Base-by-base conservation (phyloP, 2,797 vertebrate species). In the Rhodeus uyekii region DNA sequence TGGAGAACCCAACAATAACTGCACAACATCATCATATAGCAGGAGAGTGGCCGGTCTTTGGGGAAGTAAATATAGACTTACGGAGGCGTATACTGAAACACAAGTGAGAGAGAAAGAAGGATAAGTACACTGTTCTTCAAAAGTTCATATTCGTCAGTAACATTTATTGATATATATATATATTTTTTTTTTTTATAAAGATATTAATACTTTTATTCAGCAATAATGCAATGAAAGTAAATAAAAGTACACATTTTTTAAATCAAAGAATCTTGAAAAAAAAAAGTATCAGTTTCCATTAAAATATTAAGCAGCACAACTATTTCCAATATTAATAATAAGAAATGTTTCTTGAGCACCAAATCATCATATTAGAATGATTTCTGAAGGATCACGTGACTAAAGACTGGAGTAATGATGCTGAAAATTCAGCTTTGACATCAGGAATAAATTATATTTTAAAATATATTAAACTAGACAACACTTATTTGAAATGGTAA, bases 11-110 rank as follows among this genome's bases (percentile, higher is more conserved):
- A 95, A 81, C n/a, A 96, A 91, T 84, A 96, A 94, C 86, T 96
- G 96, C 60, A 96, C 93, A 78, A 93, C 89, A 86, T 96, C 96
- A 87, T 96, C 95, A 87, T 95, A 96, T 69, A 96, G 94, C 89
- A 96, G 95, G 81, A 96, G 94, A 14, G 96, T 96, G 79, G 96
- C 95, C 0, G 96, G 95, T 38, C 93, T 91, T 90, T 96, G 95
- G 0, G 95, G 95, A 68, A 96, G 93, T 86, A 96, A 89, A 88
- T 95, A 95, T 68, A 96, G 93, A 88, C 95, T 96, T 86, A 96
- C 90, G 0, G 95, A 95, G 0, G 95, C 93, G 3, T 96, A 96
- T 72, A 96, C 95, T 95, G 86, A 39, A 69, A 87, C 75, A 83
- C 4, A 80, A 75, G 22, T 7, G 36, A 42, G n/a, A 58, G n/a